A percentile compares a stretch with the other conserved stretches of the same genome.
phyloP scores from a whole-genome alignment of 2,888 invertebrate genomes.

The Rhodophaea formosa region DNA sequence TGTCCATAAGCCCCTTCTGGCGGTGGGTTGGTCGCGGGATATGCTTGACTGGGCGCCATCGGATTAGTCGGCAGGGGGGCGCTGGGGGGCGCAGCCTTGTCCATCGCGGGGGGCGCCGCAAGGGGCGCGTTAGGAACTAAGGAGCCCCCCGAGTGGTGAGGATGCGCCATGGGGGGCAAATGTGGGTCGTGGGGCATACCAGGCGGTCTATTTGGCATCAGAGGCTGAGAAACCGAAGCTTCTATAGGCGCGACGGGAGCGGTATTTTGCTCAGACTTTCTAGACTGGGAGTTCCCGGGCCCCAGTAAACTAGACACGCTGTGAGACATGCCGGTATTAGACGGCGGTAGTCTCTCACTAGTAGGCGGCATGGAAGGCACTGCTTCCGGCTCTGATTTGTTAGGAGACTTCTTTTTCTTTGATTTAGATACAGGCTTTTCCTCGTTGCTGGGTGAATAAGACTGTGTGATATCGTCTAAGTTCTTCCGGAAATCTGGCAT shows the following conservation, averaged over 20 bases:
- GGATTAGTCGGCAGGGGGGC: conserved; percentile 38
- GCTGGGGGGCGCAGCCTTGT: conserved; percentile 20
- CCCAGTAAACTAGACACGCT: conserved; percentile 71
- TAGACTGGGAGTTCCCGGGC: conserved; percentile 36
- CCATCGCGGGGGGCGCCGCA: neutral
- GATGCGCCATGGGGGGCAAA: conserved; percentile 30
- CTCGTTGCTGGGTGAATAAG: conserved; percentile 69
- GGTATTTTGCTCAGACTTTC: conserved; percentile 40
- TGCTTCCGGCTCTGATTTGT: conserved; percentile 56
- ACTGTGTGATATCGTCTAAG: conserved; percentile 75
- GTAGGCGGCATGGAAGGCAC: conserved; percentile 30
- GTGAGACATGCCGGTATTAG: conserved; percentile 58
- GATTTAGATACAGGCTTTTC: conserved; percentile 57
- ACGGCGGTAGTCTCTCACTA: conserved; percentile 36
- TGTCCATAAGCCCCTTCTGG: conserved; percentile 62
- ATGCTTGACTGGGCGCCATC: conserved; percentile 45
- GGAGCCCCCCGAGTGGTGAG: neutral
- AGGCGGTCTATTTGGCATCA: conserved; percentile 30
- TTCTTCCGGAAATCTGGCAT: conserved; percentile 73
- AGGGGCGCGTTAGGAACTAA: conserved; percentile 1
- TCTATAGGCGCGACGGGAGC: conserved; percentile 43
- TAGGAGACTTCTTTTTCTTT: conserved; percentile 70
- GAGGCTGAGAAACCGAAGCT: conserved; percentile 29
- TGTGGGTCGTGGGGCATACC: conserved; percentile 37
- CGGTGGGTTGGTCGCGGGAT: conserved; percentile 50